These are phyloP conservation scores for Taphrorychus bicolor DNA, from an alignment of 2,888 invertebrate species.

Conservation along the genomic window DNA sequence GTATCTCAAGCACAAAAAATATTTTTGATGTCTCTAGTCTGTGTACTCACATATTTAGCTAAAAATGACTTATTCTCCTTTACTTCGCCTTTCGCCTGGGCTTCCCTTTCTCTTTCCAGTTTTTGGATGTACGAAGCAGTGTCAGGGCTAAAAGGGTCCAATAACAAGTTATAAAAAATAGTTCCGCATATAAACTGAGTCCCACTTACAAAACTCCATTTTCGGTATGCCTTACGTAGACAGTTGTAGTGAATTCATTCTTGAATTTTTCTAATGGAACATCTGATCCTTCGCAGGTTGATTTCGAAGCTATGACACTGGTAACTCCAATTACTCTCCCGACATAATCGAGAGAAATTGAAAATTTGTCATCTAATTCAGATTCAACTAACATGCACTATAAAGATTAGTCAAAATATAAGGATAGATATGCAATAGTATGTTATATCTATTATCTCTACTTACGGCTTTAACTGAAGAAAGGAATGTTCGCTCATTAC, in stretches of 20 bases:
- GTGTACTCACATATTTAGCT: conserved; percentile 91
- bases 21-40: neutral
- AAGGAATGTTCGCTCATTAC: conserved; percentile 71
- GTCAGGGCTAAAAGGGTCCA: conserved; percentile 80
- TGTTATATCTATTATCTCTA: conserved; percentile 14
- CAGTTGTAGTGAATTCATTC: conserved; percentile 75
- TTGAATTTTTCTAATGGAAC: conserved; percentile 56
- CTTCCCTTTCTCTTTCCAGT: conserved; percentile 88
- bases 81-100: conserved; percentile 85
- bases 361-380: conserved; percentile 78
- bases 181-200: neutral
- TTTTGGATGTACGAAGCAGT: conserved; percentile 96
- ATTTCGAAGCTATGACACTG: conserved; percentile 62
- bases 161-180: neutral
- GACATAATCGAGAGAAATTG: conserved; percentile 79
- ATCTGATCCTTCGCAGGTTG: conserved; percentile 61
- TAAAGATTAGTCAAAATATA: conserved; percentile 45
- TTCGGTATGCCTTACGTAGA: conserved; percentile 81
- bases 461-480: conserved; percentile 82
- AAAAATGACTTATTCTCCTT: conserved; percentile 96
- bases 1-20: neutral
- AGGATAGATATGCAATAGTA: neutral
- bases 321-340: conserved; percentile 80
- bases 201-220: conserved; percentile 75
- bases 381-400: conserved; percentile 78